Conservation (phyloP, 2,797 vertebrate genomes). For the Coracias cyanogaster region DNA sequence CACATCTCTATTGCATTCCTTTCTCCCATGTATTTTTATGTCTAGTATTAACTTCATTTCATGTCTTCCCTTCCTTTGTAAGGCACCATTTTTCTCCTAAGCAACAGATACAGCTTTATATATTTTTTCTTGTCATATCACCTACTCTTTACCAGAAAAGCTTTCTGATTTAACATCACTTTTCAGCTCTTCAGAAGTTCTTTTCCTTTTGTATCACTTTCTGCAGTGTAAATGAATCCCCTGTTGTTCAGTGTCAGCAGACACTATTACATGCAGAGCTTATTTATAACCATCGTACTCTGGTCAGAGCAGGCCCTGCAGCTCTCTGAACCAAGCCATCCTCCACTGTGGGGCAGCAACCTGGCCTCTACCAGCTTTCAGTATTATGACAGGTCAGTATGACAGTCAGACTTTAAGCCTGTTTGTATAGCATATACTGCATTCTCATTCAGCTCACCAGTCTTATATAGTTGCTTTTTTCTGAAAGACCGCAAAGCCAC, state of each 20-base stretch:
- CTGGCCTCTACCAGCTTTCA: background rate
- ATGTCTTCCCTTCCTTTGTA: background rate
- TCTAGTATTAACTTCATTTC: background rate
- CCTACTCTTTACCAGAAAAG: background rate
- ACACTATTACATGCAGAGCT: background rate
- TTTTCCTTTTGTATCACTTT: background rate
- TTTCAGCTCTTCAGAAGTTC: background rate
- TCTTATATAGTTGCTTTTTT: background rate
- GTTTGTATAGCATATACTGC: background rate
- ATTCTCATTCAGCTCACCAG: background rate
- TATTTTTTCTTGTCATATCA: background rate
- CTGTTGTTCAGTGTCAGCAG: background rate
- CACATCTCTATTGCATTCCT: background rate
- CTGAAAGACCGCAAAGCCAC: background rate
- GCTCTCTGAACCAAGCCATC: background rate
- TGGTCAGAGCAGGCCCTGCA: background rate
- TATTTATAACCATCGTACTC: background rate
- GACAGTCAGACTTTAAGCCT: background rate
- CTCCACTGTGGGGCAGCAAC: background rate
- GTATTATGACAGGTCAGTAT: background rate
- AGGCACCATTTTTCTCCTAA: background rate
- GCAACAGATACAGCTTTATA: background rate
- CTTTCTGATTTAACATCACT: background rate
- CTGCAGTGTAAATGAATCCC: background rate
- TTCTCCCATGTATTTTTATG: background rate